phyloP scores from a whole-genome alignment of 2,888 invertebrate genomes.

The Willowsia nigromaculata region DNA sequence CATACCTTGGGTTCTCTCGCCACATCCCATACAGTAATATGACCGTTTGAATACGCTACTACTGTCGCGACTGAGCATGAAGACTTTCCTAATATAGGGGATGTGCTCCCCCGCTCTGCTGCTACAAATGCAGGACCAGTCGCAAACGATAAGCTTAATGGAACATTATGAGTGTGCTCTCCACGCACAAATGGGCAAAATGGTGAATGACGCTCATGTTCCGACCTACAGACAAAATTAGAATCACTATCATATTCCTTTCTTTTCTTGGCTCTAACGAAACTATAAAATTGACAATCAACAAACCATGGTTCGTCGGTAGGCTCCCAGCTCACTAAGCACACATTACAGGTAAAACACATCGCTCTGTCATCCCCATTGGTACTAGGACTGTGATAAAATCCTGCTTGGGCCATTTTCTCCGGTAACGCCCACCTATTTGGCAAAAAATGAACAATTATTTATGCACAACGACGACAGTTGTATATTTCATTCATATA shows the following conservation, averaged over 20 bases:
- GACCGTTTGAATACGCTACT: slow-evolving; percentile 80
- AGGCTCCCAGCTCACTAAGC: slow-evolving; percentile 97
- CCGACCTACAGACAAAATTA: slow-evolving; percentile 83
- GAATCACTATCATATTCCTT: not conserved
- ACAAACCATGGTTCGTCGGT: slow-evolving; percentile 94
- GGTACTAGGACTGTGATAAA: slow-evolving; percentile 95
- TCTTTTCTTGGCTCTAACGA: not conserved
- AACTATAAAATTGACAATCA: slow-evolving; percentile 60
- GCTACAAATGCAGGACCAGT: slow-evolving; percentile 86
- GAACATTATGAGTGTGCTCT: slow-evolving; percentile 97
- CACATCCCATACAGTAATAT: slow-evolving; percentile 91
- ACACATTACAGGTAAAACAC: slow-evolving; percentile 97
- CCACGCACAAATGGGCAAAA: slow-evolving; percentile 96
- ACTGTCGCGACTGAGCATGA: slow-evolving; percentile 72
- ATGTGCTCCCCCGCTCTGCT: not conserved
- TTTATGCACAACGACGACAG: not conserved
- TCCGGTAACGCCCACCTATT: slow-evolving; percentile 95
- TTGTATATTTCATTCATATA: no score
- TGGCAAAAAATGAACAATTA: not conserved
- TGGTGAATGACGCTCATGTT: slow-evolving; percentile 96
- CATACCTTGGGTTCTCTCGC: slow-evolving; percentile 87
- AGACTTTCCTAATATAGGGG: slow-evolving; percentile 75
- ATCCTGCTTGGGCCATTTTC: slow-evolving; percentile 98
- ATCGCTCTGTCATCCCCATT: slow-evolving; percentile 96
- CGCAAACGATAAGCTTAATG: slow-evolving; percentile 91